These are phyloP conservation scores for Sparus aurata DNA, from an alignment of 2,797 vertebrate species.

Conservation along the genomic window DNA sequence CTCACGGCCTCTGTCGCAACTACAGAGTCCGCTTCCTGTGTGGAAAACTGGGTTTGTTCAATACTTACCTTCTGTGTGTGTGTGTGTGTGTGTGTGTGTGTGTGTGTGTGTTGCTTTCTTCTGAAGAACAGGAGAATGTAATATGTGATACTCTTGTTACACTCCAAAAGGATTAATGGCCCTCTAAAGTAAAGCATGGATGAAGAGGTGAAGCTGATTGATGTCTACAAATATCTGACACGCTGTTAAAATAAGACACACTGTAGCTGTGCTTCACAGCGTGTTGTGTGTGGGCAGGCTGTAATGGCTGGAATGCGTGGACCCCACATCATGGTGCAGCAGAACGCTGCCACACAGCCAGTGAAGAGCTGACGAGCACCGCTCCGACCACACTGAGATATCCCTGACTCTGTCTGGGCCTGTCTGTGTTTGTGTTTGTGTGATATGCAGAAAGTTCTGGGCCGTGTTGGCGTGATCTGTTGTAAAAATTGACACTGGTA, in stretches of 20 bases:
- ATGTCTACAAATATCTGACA: not conserved
- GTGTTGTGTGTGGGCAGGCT: conserved; percentile 14
- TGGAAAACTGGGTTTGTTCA: conserved; percentile 90
- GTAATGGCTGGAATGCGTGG: conserved; percentile 41
- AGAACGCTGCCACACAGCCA: conserved; percentile 4
- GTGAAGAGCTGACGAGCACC: conserved; percentile 17
- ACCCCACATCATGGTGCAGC: conserved; percentile 11
- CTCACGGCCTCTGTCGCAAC: conserved; percentile 87
- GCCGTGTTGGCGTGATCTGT: conserved; percentile 14
- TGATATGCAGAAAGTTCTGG: not conserved
- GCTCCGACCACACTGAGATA: conserved; percentile 5
- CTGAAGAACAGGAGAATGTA: not conserved
- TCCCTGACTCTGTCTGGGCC: conserved; percentile 25
- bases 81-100: not conserved
- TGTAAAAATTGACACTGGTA: conserved; percentile 9
- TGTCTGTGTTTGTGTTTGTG: not conserved
- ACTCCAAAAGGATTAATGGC: not conserved
- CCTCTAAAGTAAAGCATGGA: not conserved
- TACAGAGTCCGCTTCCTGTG: conserved; percentile 96
- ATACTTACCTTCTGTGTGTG: not conserved
- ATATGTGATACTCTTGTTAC: not conserved
- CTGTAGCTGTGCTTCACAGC: not conserved
- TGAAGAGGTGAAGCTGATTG: not conserved
- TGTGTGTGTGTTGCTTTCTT: not conserved
- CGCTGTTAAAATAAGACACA: not conserved